A percentile compares a stretch with the other conserved stretches of the same genome.
Evolutionary conservation across 1,140 invertebrate species (phyloP).

Genomic region (Macrobrachium nipponense): DNA sequence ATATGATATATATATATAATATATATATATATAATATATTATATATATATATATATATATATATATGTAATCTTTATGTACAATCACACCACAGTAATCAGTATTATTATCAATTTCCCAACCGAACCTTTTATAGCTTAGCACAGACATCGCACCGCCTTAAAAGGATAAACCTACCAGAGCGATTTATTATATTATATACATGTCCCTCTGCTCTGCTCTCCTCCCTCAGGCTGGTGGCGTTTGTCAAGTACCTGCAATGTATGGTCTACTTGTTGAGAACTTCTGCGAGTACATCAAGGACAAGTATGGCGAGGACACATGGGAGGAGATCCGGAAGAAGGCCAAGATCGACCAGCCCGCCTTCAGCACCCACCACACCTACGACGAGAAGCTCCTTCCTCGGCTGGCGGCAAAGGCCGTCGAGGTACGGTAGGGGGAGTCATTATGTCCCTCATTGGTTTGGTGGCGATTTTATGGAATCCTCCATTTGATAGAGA

Average conservation of each 20-base stretch:
- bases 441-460: too few species aligned
- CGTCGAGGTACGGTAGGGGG: conserved; percentile 79
- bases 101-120: background rate
- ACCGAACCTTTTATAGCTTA: background rate
- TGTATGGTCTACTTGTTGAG: conserved; percentile 95
- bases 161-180: too few species aligned
- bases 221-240: conserved; percentile 17
- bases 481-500: too few species aligned
- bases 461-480: too few species aligned
- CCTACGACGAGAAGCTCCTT: conserved; percentile 91
- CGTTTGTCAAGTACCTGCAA: conserved; percentile 67
- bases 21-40: too few species aligned
- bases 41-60: too few species aligned
- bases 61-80: too few species aligned
- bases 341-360: conserved; percentile 85
- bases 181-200: too few species aligned
- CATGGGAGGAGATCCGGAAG: conserved; percentile 87
- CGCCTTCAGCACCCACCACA: conserved; percentile 91
- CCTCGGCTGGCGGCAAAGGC: conserved; percentile 85
- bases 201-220: background rate
- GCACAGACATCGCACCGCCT: too few species aligned
- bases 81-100: too few species aligned
- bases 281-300: conserved; percentile 92
- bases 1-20: too few species aligned
- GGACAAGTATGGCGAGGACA: conserved; percentile 89